phyloP scores from a whole-genome alignment of 1,140 invertebrate species.

The Bombus fervidus region DNA sequence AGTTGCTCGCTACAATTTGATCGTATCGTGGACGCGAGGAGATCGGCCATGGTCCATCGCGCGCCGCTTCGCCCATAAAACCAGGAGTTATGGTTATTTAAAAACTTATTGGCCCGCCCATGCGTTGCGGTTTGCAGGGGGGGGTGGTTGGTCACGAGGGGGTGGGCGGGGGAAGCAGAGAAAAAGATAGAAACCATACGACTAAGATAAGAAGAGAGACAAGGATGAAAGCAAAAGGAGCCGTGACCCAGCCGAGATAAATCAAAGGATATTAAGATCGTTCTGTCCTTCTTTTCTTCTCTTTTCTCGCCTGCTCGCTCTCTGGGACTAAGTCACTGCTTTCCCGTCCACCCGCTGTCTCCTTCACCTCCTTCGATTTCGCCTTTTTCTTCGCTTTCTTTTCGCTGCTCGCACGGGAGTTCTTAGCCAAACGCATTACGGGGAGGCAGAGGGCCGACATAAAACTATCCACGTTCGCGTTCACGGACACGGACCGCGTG shows the following conservation, averaged over 20 bases:
- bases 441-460: conserved; percentile 74
- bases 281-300: conserved; percentile 45
- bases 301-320: neutral
- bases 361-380: neutral
- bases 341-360: neutral
- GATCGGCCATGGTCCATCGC: conserved; percentile 65
- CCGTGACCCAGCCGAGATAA: conserved; percentile 80
- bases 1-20: conserved; percentile 77
- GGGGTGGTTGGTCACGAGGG: conserved; percentile 40
- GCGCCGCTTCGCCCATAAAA: conserved; percentile 78
- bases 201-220: neutral
- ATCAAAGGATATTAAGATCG: conserved; percentile 82
- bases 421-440: conserved; percentile 76
- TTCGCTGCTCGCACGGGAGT: conserved; percentile 60
- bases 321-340: conserved; percentile 33
- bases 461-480: conserved; percentile 73
- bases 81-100: conserved; percentile 81
- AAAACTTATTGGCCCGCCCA: conserved; percentile 82
- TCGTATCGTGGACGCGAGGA: conserved; percentile 46
- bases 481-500: conserved; percentile 31
- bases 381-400: neutral
- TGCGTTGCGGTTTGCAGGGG: conserved; percentile 73
- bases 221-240: conserved; percentile 63
- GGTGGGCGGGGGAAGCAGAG: neutral
- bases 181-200: neutral